A percentile compares a stretch with the other conserved stretches of the same genome.
Evolutionary conservation across 2,888 invertebrate species (phyloP).

Genomic region (Caenorhabditis sp.): DNA sequence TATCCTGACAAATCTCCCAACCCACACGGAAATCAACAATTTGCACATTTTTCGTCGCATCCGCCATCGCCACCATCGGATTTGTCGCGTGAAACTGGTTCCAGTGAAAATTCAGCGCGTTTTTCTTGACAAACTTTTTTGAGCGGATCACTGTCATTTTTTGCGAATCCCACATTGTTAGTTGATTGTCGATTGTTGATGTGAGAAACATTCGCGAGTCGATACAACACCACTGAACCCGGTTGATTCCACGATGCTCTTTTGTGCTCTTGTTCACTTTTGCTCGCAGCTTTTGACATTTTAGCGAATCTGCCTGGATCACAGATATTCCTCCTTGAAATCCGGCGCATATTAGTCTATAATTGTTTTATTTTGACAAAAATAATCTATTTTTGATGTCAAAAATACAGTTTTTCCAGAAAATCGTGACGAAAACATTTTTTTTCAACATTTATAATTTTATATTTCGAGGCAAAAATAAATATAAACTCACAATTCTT

Average conservation of each 20-base stretch:
- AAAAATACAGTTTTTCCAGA: no score
- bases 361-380: no score
- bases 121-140: neutral
- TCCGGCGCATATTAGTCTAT: neutral
- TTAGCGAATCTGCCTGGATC: neutral
- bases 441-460: no score
- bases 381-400: neutral
- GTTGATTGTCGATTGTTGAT: constrained; percentile 15
- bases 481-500: neutral
- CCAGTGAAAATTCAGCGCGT: constrained; percentile 28
- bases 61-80: constrained; percentile 32
- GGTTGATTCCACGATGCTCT: neutral
- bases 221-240: neutral
- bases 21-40: neutral
- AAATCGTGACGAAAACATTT: neutral
- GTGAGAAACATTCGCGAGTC: constrained; percentile 7
- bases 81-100: constrained; percentile 29
- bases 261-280: neutral
- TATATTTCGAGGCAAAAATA: no score
- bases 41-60: constrained; percentile 2
- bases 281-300: neutral
- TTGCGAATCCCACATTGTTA: constrained; percentile 12
- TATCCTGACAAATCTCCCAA: neutral
- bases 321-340: neutral
- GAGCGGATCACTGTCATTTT: neutral